Base-by-base conservation (phyloP, 2,888 invertebrate genomes). In the Hypomecis atomaria region DNA sequence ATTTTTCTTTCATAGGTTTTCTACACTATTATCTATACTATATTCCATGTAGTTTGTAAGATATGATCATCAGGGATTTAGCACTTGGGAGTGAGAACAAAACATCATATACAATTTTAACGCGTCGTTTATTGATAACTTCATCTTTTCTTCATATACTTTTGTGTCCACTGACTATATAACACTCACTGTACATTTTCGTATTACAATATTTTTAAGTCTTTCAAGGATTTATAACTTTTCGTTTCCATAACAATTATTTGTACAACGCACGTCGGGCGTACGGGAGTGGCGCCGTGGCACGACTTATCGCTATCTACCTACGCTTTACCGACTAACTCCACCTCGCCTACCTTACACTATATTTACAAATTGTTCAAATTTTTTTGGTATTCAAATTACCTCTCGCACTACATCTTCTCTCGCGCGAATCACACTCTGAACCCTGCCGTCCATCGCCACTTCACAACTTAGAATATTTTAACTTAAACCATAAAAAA, bases 141-240 rank as follows among this genome's bases (percentile, higher is more conserved):
- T 92, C 88, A 90, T 89, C 82, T 90, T 85, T 85, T 88, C 82
- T 87, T 89, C 89, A 89, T 93, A 93, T 92, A 92, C 82, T 87
- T 91, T 92, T 92, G 91, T 91, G 91, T 92, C 92, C 92, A 93
- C 90, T 92, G 93, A 92, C 92, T 93, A 93, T 90, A 90, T 92
- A 92, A 93, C 92, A 93, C 92, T 92, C 92, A 92, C 93, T 93
- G 92, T 92, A 92, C 92, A 92, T 88, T 89, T 90, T 90, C 82
- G 90, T 91, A 89, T 89, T 90, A 92, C 91, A 93, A 91, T 92
- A 90, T 87, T 90, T n/a, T 38, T 88, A 84, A 91, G 92, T 92
- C 89, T 91, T 92, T 89, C 87, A 85, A 86, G 88, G 83, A 80
- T 86, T 88, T 84, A 89, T 90, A 90, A 90, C 86, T 88, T 90